A percentile compares a stretch with the other conserved stretches of the same genome.
phyloP scores from a whole-genome alignment of 92 coral and sea anemone genomes.

The Muricea muricata region DNA sequence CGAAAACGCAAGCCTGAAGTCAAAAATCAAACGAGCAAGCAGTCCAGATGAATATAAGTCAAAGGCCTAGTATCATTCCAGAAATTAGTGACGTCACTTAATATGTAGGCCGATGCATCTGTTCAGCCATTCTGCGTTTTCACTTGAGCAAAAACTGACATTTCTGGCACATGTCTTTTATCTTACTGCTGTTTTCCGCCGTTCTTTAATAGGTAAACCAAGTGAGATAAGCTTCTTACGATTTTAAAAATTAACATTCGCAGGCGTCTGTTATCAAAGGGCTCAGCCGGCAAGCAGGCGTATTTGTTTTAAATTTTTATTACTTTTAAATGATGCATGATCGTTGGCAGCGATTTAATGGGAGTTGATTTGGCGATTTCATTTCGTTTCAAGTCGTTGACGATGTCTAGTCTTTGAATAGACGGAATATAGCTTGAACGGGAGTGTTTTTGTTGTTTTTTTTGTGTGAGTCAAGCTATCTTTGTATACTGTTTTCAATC shows the following conservation, averaged over 20 bases:
- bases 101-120: no score
- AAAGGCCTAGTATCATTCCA: no score
- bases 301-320: conserved; percentile 25
- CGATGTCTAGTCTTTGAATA: no score
- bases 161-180: no score
- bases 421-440: not conserved
- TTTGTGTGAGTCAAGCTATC: no score
- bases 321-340: conserved; percentile 34
- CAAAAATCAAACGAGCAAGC: no score
- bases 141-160: no score
- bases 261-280: not conserved
- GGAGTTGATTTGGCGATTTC: not conserved
- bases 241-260: conserved; percentile 31
- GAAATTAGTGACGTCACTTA: no score
- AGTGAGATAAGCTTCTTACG: conserved; percentile 14
- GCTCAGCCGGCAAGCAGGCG: conserved; percentile 2
- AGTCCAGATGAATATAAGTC: no score
- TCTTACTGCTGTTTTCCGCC: not conserved
- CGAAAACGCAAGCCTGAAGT: no score
- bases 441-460: no score
- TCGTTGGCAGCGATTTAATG: not conserved
- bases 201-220: not conserved
- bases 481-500: not conserved
- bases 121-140: no score
- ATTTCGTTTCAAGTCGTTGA: not conserved